Percentiles rank a stretch among this genome's conserved stretches.
phyloP scores from a whole-genome alignment of 2,797 vertebrate genomes.

The Lemur catta region DNA sequence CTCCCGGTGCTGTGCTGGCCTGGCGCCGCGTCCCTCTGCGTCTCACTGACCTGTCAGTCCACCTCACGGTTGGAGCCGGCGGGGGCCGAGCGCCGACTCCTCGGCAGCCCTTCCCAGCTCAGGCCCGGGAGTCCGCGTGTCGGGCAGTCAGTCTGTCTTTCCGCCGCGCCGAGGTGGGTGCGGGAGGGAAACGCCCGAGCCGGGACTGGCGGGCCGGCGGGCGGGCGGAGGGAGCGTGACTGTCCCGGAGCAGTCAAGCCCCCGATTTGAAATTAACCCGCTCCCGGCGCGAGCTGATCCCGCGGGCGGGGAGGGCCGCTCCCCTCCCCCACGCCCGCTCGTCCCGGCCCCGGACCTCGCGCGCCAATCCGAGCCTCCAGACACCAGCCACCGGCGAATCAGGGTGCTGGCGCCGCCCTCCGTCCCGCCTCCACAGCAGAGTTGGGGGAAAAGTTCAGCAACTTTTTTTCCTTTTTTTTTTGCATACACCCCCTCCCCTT shows the following conservation, averaged over 20 bases:
- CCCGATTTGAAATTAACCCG: conserved; percentile 83
- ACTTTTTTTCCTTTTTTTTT: conserved; percentile 13
- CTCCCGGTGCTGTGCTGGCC: background rate
- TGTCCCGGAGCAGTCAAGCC: conserved; percentile 69
- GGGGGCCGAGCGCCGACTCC: background rate
- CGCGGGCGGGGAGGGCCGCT: conserved; percentile 61
- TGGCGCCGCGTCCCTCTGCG: background rate
- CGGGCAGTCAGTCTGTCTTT: conserved; percentile 33
- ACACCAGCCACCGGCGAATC: conserved; percentile 65
- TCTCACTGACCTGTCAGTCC: conserved; percentile 64
- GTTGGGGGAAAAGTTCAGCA: conserved; percentile 60
- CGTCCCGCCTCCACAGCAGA: background rate
- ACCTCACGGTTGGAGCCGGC: conserved; percentile 29
- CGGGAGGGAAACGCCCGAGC: conserved; percentile 17
- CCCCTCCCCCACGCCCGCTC: conserved; percentile 66
- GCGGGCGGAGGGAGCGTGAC: conserved; percentile 62
- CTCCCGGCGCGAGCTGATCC: conserved; percentile 69
- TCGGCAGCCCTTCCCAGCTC: background rate
- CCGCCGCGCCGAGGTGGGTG: conserved; percentile 65
- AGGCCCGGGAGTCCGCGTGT: conserved; percentile 9
- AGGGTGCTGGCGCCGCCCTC: conserved; percentile 40
- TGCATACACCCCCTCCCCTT: background rate
- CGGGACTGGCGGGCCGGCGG: conserved; percentile 47
- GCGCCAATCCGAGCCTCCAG: conserved; percentile 71
- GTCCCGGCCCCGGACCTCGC: background rate